Evolutionary conservation across 2,113 vertebrate species (phyloP), one percentile per base, ranked within the genome.

Genomic region (Sprattus sprattus): DNA sequence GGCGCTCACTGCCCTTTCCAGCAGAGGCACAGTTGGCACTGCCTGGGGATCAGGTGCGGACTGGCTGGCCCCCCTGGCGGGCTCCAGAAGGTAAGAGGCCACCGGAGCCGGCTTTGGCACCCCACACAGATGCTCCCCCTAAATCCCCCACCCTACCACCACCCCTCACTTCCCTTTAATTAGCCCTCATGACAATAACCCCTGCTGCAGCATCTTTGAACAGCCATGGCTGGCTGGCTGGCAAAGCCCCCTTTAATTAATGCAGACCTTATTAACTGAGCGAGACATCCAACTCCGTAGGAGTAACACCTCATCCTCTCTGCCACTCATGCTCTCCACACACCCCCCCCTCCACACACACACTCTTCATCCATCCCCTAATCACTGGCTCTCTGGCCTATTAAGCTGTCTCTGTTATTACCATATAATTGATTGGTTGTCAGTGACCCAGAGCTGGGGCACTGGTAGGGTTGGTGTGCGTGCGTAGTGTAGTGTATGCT

Each of bases 181-280:
- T 93, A 90, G 91, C 89, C 82, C 90, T 92, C 93, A 86, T 92
- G 92, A 91, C 86, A 90, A 83, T 90, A 87, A 89, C 90, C 88
- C 83, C 82, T 84, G 83, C 89, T 71, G 49, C 78, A 84, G 88
- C 88, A 86, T 91, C 91, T 92, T 94, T 94, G 91, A 94, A 92
- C 86, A 84, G 57, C 67, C 88, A 84, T 67, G 84, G 85, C 50
- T 81, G 83, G 28, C 71, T 60, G 64, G n/a, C 64, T 67, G n/a
- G 64, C 6, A 86, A 81, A 47, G 64, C 81, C 64, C 85, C 87
- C 86, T 25, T 67, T 93, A 85, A 93, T 94, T 93, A 92, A 90
- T 88, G 84, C 54, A 67, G 75, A 81, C 82, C 46, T 85, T 87
- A 80, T 90, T 93, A 90, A 92, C 87, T 90, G 91, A 39, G 83